Percentiles rank a stretch among this genome's conserved stretches.
Evolutionary conservation across 2,888 invertebrate genomes (phyloP).

Genomic region (Palloptera scutellata): DNA sequence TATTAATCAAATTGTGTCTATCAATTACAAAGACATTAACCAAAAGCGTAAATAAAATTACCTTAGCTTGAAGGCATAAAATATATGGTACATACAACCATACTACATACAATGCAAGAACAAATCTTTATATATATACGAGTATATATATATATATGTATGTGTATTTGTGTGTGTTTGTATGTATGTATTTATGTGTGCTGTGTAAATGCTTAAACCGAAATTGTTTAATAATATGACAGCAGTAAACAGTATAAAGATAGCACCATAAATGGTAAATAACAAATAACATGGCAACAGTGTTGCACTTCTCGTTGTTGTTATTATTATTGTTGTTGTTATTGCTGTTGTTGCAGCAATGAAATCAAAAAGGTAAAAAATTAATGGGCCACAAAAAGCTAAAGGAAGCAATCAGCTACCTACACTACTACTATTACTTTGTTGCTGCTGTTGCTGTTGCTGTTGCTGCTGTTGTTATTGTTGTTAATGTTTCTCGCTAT

Average conservation of each 20-base stretch:
- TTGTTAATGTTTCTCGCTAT: too few species aligned
- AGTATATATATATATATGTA: background rate
- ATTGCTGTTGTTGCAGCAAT: background rate
- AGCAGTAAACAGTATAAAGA: background rate
- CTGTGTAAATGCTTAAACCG: background rate
- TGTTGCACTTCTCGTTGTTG: too few species aligned
- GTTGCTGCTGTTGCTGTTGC: background rate
- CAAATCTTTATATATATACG: too few species aligned
- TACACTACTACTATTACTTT: background rate
- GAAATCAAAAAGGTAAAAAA: background rate
- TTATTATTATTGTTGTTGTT: background rate
- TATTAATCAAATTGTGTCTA: constrained; percentile 7
- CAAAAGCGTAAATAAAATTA: background rate
- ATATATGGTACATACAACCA: too few species aligned
- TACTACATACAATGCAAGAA: too few species aligned
- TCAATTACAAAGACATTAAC: constrained; percentile 7
- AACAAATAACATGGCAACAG: background rate
- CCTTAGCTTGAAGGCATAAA: background rate
- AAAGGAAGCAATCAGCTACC: background rate
- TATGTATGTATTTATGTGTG: background rate
- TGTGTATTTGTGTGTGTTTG: background rate
- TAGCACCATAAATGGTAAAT: background rate
- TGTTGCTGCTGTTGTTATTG: too few species aligned
- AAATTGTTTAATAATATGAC: constrained; percentile 5
- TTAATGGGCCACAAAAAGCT: background rate